phyloP scores from a whole-genome alignment of 1,140 invertebrate species.

The Macrotrachela quadricornifera region DNA sequence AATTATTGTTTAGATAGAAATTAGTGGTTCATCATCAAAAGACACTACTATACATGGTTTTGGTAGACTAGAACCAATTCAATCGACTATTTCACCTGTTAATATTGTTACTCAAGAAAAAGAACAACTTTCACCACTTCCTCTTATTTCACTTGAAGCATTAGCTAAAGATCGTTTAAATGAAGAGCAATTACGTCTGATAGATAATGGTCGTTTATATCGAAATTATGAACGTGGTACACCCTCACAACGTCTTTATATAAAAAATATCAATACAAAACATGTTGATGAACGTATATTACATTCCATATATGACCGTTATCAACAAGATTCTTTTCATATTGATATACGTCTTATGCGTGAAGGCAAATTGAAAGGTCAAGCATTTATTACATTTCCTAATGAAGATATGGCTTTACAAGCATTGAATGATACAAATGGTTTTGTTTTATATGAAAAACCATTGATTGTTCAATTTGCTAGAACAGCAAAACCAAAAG shows the following conservation, averaged over 20 bases:
- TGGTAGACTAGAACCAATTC: no score
- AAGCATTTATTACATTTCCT: constrained; percentile 67
- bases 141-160: no score
- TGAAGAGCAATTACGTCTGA: no score
- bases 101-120: no score
- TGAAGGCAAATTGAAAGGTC: constrained; percentile 81
- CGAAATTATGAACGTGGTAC: constrained; percentile 62
- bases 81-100: no score
- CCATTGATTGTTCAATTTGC: constrained; percentile 50
- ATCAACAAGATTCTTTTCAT: constrained; percentile 36
- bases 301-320: constrained; percentile 52
- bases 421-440: constrained; percentile 64
- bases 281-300: constrained; percentile 51
- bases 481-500: neutral
- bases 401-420: constrained; percentile 44
- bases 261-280: constrained; percentile 66
- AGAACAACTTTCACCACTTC: no score
- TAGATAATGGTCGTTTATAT: constrained; percentile 43
- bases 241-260: constrained; percentile 53
- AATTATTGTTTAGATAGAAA: no score
- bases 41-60: no score
- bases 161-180: no score
- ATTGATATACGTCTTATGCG: constrained; percentile 75
- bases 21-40: no score
- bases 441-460: constrained; percentile 61